Evolutionary conservation across 2,797 vertebrate genomes (phyloP), one percentile per base, ranked within the genome.

Genomic region (Leuciscus waleckii): DNA sequence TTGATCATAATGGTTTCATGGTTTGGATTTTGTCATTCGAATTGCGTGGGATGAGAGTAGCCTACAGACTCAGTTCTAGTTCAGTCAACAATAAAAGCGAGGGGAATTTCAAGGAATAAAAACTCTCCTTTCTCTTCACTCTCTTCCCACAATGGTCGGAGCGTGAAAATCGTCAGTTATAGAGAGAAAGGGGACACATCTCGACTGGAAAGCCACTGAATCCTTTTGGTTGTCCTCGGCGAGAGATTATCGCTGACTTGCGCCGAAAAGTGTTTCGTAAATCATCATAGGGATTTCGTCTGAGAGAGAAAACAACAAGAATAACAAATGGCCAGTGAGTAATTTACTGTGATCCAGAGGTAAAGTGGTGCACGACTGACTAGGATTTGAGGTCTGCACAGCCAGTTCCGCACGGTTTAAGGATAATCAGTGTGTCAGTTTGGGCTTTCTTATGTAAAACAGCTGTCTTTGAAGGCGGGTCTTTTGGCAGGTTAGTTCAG

Each of bases 371-470:
- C 1, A 91, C 91, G 90, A 91, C 35, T 35, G 35, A 35, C 35
- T 35, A 35, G 92, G 81, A 85, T 93, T 93, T 92, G 92, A 94
- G 93, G 93, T 90, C 92, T 79, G 26, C 94, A 93, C 92, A 93
- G 94, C 93, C 96, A 94, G 96, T 95, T 96, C 95, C 94, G 95
- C 96, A 91, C 94, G 95, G 95, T 95, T 95, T 96, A 94, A 92
- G 95, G 95, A 95, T 96, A 96, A 97, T 97, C 95, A 93, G 95
- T 96, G 95, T 96, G 96, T 96, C 97, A 95, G 95, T 96, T 95
- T 96, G 95, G 92, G 95, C 97, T 97, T 99, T 99, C 96, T 98
- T 95, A 98, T 98, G 97, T 96, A 97, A 98, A 99, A 95, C 92
- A 94, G 95, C 90, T 94, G 96, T 95, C 95, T 96, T 94, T 96